Evolutionary conservation across 1,140 invertebrate species (phyloP).

Genomic region (Acromyrmex echinatior): DNA sequence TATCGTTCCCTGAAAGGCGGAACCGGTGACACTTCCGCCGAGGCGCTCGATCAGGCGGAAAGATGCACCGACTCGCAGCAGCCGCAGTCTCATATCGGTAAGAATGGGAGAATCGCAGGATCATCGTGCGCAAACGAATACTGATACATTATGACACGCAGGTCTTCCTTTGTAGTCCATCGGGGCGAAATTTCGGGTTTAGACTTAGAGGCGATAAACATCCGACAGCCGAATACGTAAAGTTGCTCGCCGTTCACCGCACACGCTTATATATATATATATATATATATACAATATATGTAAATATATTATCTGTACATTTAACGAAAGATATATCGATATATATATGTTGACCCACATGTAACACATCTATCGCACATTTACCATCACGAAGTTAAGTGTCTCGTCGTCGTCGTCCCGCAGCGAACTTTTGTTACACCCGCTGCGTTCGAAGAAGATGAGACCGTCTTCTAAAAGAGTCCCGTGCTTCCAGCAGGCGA

Average conservation of each 20-base stretch:
- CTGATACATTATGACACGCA: slow-evolving; percentile 47
- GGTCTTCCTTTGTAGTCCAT: slow-evolving; percentile 52
- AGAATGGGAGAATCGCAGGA: slow-evolving; percentile 53
- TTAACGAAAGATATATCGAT: slow-evolving; percentile 16
- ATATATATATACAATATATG: slow-evolving; percentile 12
- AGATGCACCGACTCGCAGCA: slow-evolving; percentile 80
- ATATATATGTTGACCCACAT: slow-evolving; percentile 2
- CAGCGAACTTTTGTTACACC: slow-evolving; percentile 7
- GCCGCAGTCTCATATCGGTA: slow-evolving; percentile 72
- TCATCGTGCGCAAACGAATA: slow-evolving; percentile 34
- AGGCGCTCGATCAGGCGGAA: slow-evolving; percentile 79
- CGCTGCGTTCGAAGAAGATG: not conserved
- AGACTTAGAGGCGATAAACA: slow-evolving; percentile 46
- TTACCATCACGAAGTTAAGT: slow-evolving; percentile 26
- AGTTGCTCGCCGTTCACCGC: slow-evolving; percentile 28
- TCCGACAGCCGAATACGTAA: slow-evolving; percentile 44
- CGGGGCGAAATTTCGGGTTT: slow-evolving; percentile 57
- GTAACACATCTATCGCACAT: slow-evolving; percentile 10
- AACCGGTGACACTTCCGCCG: slow-evolving; percentile 78
- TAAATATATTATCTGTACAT: slow-evolving; percentile 65
- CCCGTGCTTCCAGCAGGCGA: slow-evolving; percentile 75
- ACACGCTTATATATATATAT: slow-evolving; percentile 55
- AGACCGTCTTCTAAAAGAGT: slow-evolving; percentile 38
- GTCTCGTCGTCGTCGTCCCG: not conserved
- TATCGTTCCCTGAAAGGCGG: slow-evolving; percentile 82